A percentile compares a stretch with the other conserved stretches of the same genome.
These are phyloP conservation scores for Ammospiza nelsoni DNA, from an alignment of 2,113 vertebrate genomes.

Conservation along the genomic window DNA sequence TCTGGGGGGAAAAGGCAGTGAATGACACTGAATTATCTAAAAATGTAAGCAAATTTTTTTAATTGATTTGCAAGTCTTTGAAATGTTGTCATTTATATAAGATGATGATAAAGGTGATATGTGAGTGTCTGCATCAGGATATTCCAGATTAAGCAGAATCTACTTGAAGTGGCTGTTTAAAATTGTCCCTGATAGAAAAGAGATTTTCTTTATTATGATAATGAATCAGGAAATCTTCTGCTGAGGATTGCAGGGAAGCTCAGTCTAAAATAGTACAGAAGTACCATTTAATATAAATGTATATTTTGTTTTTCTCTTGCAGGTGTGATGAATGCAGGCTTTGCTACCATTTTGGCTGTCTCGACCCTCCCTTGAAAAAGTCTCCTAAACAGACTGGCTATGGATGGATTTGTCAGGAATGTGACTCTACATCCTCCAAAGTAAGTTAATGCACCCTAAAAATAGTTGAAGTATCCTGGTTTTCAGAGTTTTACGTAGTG, in stretches of 20 bases:
- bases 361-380: conserved; percentile 99
- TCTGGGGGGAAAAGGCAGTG: background rate
- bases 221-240: background rate
- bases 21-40: background rate
- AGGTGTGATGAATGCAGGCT: conserved; percentile 97
- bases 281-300: background rate
- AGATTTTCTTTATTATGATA: conserved; percentile 22
- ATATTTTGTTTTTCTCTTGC: conserved; percentile 51
- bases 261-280: conserved; percentile 10
- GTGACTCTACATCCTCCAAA: conserved; percentile 96
- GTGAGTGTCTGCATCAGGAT: conserved; percentile 3
- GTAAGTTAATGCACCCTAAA: conserved; percentile 75
- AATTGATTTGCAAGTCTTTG: background rate
- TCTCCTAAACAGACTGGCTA: conserved; percentile 98
- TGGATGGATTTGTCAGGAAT: conserved; percentile 98
- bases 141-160: background rate
- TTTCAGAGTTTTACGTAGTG: background rate
- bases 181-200: background rate
- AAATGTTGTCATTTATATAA: background rate
- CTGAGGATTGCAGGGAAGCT: background rate
- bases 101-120: background rate
- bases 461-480: background rate
- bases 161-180: conserved; percentile 14
- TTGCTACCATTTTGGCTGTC: conserved; percentile 97
- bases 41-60: background rate